These are phyloP conservation scores for Phalanger gymnotis DNA, from an alignment of 2,797 vertebrate genomes.

Conservation along the genomic window DNA sequence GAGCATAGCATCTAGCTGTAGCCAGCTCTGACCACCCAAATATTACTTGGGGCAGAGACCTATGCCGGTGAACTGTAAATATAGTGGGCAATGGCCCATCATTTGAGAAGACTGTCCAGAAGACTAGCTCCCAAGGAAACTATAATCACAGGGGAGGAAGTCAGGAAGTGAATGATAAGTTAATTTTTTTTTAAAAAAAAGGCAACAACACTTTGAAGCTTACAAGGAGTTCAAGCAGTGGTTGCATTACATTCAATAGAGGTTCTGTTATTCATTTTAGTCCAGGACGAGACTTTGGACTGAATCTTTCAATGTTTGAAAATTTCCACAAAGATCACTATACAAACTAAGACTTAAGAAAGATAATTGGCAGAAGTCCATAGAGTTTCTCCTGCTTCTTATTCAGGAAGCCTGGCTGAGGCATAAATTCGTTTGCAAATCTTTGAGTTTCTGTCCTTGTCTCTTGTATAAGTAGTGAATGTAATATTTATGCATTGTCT, in stretches of 20 bases:
- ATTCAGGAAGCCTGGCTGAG: constrained; percentile 6
- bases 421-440: constrained; percentile 48
- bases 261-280: background rate
- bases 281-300: background rate
- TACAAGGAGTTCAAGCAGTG: background rate
- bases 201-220: background rate
- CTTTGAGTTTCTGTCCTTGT: constrained; percentile 45
- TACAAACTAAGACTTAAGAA: constrained; percentile 43
- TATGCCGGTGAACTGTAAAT: background rate
- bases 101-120: background rate
- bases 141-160: background rate
- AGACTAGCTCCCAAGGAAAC: background rate
- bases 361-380: constrained; percentile 45
- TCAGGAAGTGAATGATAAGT: background rate
- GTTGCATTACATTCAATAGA: background rate
- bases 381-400: constrained; percentile 48
- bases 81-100: background rate
- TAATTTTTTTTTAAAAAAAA: too few relatives aligned
- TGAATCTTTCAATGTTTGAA: background rate
- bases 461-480: constrained; percentile 24
- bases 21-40: background rate
- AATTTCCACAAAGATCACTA: constrained; percentile 3
- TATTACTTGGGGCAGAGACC: background rate
- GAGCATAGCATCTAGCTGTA: too few relatives aligned
- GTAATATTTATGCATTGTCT: constrained; percentile 37